These are phyloP conservation scores for Drosophila neoperkinsi DNA, from an alignment of 2,888 invertebrate genomes.

Conservation along the genomic window DNA sequence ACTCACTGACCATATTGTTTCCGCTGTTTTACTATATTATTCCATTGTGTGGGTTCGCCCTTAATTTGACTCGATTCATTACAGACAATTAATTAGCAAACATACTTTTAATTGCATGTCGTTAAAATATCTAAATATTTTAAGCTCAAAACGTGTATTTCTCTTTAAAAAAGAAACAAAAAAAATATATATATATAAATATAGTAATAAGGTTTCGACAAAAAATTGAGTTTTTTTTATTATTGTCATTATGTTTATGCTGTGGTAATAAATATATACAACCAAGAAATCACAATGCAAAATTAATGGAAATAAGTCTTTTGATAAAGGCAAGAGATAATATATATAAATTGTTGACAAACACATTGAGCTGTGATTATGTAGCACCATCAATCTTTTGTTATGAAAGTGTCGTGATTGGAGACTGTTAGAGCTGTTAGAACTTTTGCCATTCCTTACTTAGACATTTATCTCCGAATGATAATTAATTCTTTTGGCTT, in stretches of 20 bases:
- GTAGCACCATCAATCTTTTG: not conserved
- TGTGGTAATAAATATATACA: slow-evolving; percentile 3
- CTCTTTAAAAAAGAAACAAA: slow-evolving; percentile 79
- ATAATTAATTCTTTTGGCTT: not conserved
- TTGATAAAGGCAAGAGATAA: not conserved
- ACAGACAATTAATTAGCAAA: slow-evolving; percentile 70
- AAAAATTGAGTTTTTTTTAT: slow-evolving; percentile 35
- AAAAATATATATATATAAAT: slow-evolving; percentile 61
- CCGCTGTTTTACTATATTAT: slow-evolving; percentile 49
- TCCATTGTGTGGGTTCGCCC: slow-evolving; percentile 63
- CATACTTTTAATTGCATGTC: slow-evolving; percentile 75
- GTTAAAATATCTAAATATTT: slow-evolving; percentile 78
- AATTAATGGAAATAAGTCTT: not conserved
- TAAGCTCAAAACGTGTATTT: slow-evolving; percentile 80
- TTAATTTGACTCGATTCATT: slow-evolving; percentile 55
- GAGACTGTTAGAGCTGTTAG: not conserved
- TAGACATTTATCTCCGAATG: not conserved
- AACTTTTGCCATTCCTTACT: not conserved
- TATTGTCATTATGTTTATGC: not conserved
- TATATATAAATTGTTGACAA: not conserved
- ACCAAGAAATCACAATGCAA: not conserved
- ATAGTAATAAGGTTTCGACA: slow-evolving; percentile 80
- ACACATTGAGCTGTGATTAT: not conserved
- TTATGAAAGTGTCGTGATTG: not conserved
- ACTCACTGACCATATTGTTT: slow-evolving; percentile 60